Percentiles rank a stretch among this genome's conserved stretches.
Conservation (phyloP, 2,888 invertebrate species). For the Rhopalosiphum nymphaeae region DNA sequence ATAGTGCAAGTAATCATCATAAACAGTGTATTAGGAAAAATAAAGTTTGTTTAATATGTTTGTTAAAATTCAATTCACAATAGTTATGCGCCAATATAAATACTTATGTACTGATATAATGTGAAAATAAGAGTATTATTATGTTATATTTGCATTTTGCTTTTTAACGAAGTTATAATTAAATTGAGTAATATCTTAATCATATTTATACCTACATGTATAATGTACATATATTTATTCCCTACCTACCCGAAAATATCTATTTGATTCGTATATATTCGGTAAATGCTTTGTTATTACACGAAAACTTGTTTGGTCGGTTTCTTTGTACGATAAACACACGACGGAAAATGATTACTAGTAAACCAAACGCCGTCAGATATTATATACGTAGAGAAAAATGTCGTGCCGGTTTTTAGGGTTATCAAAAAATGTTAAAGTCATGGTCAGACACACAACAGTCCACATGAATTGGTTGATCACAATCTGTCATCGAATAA, state of each 20-base stretch:
- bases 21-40: background rate
- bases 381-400: background rate
- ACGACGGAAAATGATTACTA: conserved; percentile 9
- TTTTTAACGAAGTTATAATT: background rate
- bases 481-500: conserved; percentile 20
- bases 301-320: conserved; percentile 30
- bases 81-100: no score
- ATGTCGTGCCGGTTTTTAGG: background rate
- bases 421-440: background rate
- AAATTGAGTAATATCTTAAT: background rate
- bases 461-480: background rate
- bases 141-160: background rate
- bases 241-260: background rate
- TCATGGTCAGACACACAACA: conserved; percentile 23
- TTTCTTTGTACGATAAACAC: conserved; percentile 16
- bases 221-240: background rate
- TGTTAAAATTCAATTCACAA: no score
- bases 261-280: background rate
- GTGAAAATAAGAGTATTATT: background rate
- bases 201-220: background rate
- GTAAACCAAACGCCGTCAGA: background rate
- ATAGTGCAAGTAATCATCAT: background rate
- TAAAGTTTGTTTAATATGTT: background rate
- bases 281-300: background rate
- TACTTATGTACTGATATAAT: no score